Base-by-base conservation (phyloP, 2,797 vertebrate genomes). In the Mycteria americana region DNA sequence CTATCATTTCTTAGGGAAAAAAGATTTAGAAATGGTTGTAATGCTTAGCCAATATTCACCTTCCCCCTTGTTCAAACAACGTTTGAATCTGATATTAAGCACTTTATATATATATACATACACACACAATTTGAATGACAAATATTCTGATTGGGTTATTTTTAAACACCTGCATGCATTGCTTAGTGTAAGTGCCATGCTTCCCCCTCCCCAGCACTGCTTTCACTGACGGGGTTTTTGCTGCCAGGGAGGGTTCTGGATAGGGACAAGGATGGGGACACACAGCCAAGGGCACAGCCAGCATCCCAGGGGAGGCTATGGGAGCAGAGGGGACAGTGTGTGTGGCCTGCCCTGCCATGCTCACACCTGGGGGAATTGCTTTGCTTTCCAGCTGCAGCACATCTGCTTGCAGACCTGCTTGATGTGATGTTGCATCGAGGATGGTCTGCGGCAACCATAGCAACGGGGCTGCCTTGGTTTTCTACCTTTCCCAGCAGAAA, bases 371-470 rank as follows among this genome's bases (percentile, higher is more conserved):
- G 37, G n/a, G 18, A 54, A 54, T 39, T 0, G 1, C 31, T 86
- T 68, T 30, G 68, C 50, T 83, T 56, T 75, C 88, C 95, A 96
- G 93, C 95, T 95, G 88, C 24, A 3, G 28, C 88, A 82, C 95
- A 92, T 91, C 95, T 85, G 80, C 59, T 67, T 57, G 76, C 81
- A 80, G 84, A 81, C 43, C 86, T 82, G 90, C 70, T 87, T 16
- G 21, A 33, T 7, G 1, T 22, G 64, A 16, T 45, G 45, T 3
- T 72, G 30, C 33, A 21, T 37, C 1, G 1, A 91, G 79, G 76
- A 88, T 3, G 1, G 53, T 50, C 88, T 82, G 92, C 0, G 4
- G 96, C 93, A 96, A 69, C 93, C 96, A 97, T 91, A 63, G 95
- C 95, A 97, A 94, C 89, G 0, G 60, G 39, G 56, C 93, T 94